Evolutionary conservation across 2,113 vertebrate genomes (phyloP), one percentile per base, ranked within the genome.

Genomic region (Zosterops pallidus): DNA sequence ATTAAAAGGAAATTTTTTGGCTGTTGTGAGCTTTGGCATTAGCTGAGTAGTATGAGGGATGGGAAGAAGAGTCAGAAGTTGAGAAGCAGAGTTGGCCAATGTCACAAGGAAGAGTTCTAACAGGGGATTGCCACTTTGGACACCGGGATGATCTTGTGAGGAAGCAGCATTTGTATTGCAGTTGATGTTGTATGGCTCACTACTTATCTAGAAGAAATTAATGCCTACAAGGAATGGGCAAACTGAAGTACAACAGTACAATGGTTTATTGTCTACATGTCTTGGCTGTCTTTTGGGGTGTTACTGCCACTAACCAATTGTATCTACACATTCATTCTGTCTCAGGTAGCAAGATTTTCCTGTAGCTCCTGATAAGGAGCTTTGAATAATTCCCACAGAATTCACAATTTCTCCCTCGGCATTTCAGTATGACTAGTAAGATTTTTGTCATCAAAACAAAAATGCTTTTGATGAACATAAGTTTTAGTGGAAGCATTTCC

Each of bases 1-100:
- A 90, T 83, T 93, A 74, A 94, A 92, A 86, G 39, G 29, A 86
- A 55, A 2, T 59, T 22, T 90, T 94, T 92, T 85, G 67, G 46
- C 83, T 67, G 33, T 67, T 86, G 44, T 49, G 72, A 88, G 23
- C 68, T 89, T 90, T 90, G 91, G 72, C 64, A 5, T 86, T 83
- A 70, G 46, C 28, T 59, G 63, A 77, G 26, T 63, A 63, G 59
- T 13, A 16, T 50, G 37, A 88, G 39, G 29, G 22, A 63, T 77
- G 47, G 39, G 33, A 89, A 86, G 55, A 86, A 70, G 52, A 29
- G 35, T 52, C 42, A 59, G 57, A 57, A 37, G 12, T 20, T 83
- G 70, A 83, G 47, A 77, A 35, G 60, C 6, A 70, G 35, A 55
- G 11, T 5, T 86, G 83, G 46, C 75, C 47, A 42, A 20, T 35